These are phyloP conservation scores for Mystacornis crossleyi DNA, from an alignment of 2,113 vertebrate species.

Conservation along the genomic window DNA sequence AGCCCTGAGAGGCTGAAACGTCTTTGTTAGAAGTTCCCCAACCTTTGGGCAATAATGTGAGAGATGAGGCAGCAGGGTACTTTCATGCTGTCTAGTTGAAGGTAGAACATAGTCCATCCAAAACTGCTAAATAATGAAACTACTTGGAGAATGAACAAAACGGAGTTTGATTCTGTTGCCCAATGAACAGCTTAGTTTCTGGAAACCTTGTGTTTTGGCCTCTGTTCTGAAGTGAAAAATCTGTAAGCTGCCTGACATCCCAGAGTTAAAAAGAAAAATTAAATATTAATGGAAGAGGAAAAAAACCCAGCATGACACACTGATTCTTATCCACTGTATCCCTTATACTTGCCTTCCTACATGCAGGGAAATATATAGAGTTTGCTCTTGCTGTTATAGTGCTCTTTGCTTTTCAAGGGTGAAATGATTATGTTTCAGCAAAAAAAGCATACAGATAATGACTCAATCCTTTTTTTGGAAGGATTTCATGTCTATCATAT, in stretches of 20 bases:
- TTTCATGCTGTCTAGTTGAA: neutral
- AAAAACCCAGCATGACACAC: neutral
- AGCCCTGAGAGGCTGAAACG: neutral
- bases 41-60: neutral
- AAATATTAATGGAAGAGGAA: neutral
- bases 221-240: neutral
- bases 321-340: neutral
- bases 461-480: neutral
- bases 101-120: neutral
- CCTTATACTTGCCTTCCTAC: neutral
- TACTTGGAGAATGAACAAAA: neutral
- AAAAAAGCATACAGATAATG: neutral
- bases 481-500: neutral
- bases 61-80: neutral
- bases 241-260: neutral
- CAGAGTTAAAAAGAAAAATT: constrained; percentile 6
- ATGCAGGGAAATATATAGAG: neutral
- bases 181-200: neutral
- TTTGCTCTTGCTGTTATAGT: neutral
- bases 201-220: neutral
- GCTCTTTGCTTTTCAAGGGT: neutral
- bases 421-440: neutral
- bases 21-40: neutral
- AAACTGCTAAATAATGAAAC: neutral
- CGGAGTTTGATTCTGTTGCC: neutral